Evolutionary conservation across 2,113 vertebrate genomes (phyloP).

Genomic region (Nymphicus hollandicus): DNA sequence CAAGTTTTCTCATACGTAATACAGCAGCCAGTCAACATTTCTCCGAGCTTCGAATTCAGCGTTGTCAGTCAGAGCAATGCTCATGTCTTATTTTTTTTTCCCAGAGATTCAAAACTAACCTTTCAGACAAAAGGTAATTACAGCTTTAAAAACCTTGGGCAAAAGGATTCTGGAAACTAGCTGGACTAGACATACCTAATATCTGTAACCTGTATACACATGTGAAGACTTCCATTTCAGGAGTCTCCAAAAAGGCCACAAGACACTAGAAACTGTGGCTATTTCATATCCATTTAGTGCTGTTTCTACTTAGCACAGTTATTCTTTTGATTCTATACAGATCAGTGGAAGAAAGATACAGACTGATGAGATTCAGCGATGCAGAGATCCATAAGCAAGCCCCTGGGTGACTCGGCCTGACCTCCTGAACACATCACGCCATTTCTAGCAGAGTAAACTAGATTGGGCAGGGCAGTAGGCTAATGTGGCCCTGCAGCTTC

Average conservation of each 20-base stretch:
- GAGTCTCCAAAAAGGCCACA: not conserved
- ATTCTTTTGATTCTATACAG: not conserved
- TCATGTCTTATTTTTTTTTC: not conserved
- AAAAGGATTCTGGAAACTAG: not conserved
- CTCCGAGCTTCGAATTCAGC: not conserved
- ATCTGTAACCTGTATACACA: not conserved
- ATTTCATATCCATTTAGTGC: not conserved
- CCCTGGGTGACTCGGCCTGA: not conserved
- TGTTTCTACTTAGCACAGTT: not conserved
- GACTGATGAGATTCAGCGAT: not conserved
- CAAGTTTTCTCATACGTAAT: not conserved
- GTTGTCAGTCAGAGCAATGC: not conserved
- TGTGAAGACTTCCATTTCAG: not conserved
- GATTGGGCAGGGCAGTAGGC: not conserved
- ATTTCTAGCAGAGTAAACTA: accelerated
- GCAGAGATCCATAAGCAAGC: not conserved
- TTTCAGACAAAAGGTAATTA: not conserved
- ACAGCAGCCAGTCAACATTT: not conserved
- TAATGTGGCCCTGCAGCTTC: not conserved
- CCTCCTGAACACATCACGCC: not conserved
- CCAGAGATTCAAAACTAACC: not conserved
- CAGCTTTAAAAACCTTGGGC: not conserved
- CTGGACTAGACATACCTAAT: not conserved
- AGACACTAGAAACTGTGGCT: not conserved
- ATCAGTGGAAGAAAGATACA: not conserved